These are phyloP conservation scores for Vidua chalybeata DNA, from an alignment of 2,113 vertebrate genomes.

Conservation along the genomic window DNA sequence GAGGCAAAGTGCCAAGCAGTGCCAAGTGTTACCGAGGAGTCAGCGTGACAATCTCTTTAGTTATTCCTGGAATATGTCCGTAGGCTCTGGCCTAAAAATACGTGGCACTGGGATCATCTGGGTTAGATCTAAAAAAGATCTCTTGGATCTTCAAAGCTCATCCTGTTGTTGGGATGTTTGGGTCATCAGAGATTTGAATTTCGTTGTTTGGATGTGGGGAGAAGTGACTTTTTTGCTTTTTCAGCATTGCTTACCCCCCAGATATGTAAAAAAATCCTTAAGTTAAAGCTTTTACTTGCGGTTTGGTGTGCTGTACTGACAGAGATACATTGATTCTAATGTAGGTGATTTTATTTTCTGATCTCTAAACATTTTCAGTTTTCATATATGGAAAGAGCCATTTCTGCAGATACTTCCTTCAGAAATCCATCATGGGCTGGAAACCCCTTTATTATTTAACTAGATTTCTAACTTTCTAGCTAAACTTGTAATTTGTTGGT, in stretches of 20 bases:
- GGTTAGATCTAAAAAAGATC: neutral
- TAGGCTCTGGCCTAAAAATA: conserved; percentile 43
- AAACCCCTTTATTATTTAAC: neutral
- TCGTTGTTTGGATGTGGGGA: neutral
- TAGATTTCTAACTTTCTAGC: neutral
- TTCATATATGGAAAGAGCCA: neutral
- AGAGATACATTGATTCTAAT: neutral
- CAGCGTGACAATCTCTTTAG: neutral
- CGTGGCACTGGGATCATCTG: neutral
- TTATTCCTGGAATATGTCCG: conserved; percentile 7
- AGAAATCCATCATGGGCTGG: neutral
- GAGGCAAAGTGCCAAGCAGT: neutral
- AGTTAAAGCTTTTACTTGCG: neutral
- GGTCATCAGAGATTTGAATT: neutral
- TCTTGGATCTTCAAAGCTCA: neutral
- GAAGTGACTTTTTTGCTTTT: neutral
- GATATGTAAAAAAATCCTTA: neutral
- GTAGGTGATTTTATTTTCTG: neutral
- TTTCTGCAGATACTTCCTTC: neutral
- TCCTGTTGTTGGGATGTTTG: neutral
- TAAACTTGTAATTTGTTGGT: neutral
- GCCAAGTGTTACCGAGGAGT: conserved; percentile 9
- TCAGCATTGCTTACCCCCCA: neutral
- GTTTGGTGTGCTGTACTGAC: neutral
- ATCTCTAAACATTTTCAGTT: neutral